A percentile compares a stretch with the other conserved stretches of the same genome.
Evolutionary conservation across 2,113 vertebrate species (phyloP).

Genomic region (Pseudorectes ferrugineus): DNA sequence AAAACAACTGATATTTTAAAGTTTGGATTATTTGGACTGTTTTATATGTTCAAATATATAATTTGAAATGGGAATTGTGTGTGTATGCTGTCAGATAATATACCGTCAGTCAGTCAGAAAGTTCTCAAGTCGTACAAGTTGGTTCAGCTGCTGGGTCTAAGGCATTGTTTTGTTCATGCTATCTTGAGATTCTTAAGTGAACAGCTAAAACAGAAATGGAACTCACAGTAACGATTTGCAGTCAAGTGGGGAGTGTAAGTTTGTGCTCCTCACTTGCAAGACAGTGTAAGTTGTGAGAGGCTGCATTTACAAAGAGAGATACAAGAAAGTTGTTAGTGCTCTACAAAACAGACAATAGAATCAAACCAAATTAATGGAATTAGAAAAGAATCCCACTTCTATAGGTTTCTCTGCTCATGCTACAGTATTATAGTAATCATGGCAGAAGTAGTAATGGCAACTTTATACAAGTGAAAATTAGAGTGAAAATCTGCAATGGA

Average conservation of each 20-base stretch:
- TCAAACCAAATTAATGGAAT: not conserved
- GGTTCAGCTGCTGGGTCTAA: not conserved
- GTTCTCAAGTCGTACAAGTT: not conserved
- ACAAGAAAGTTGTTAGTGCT: not conserved
- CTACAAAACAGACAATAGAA: not conserved
- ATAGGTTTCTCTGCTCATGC: not conserved
- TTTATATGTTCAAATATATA: not conserved
- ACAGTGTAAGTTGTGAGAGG: not conserved
- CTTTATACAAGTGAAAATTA: not conserved
- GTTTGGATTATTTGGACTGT: not conserved
- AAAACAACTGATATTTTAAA: not conserved
- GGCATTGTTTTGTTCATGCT: not conserved
- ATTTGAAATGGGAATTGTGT: not conserved
- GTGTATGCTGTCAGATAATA: fast-evolving
- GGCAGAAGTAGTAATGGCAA: not conserved
- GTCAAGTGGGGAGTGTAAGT: not conserved
- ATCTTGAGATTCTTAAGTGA: not conserved
- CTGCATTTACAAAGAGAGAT: not conserved
- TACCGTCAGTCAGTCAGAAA: not conserved
- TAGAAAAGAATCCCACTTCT: not conserved
- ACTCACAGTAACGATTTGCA: not conserved
- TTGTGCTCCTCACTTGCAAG: not conserved
- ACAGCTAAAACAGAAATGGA: not conserved
- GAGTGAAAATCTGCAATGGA: not conserved
- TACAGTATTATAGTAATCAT: not conserved